Percentiles rank a stretch among this genome's conserved stretches.
These are phyloP conservation scores for Drosophila virilis DNA, from an alignment of 1,140 invertebrate genomes.

Conservation along the genomic window DNA sequence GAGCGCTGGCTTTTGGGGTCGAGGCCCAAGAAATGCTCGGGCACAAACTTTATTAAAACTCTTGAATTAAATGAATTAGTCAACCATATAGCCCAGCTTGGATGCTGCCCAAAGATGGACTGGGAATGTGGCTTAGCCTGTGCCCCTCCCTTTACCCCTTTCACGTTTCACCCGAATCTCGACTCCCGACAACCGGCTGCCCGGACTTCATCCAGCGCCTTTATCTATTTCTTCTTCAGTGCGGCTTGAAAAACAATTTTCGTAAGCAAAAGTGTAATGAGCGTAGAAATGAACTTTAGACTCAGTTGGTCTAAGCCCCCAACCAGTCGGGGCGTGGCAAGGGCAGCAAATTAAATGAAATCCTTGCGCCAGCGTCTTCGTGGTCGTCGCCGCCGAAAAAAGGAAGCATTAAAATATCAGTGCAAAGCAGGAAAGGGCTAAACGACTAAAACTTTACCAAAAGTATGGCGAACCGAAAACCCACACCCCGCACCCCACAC, in stretches of 20 bases:
- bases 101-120: conserved; percentile 26
- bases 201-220: conserved; percentile 36
- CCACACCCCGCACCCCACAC: conserved; percentile 8
- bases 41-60: conserved; percentile 82
- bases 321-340: conserved; percentile 16
- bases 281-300: conserved; percentile 81
- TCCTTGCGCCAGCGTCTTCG: conserved; percentile 66
- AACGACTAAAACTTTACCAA: conserved; percentile 68
- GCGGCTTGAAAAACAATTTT: conserved; percentile 81
- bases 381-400: conserved; percentile 48
- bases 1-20: conserved; percentile 34
- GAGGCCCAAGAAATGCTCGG: conserved; percentile 63
- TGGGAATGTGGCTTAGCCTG: conserved; percentile 60
- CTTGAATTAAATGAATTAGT: conserved; percentile 83
- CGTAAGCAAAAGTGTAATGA: conserved; percentile 82
- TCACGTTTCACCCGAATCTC: neutral
- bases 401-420: conserved; percentile 80
- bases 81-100: conserved; percentile 77
- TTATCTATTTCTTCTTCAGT: conserved; percentile 70
- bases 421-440: conserved; percentile 76
- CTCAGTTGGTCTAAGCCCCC: conserved; percentile 40
- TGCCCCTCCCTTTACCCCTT: conserved; percentile 5
- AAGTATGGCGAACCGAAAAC: conserved; percentile 48
- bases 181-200: neutral
- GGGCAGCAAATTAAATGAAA: conserved; percentile 76